Percentiles rank a stretch among this genome's conserved stretches.
phyloP scores from a whole-genome alignment of 2,888 invertebrate genomes.

The Escarpia spicata region DNA sequence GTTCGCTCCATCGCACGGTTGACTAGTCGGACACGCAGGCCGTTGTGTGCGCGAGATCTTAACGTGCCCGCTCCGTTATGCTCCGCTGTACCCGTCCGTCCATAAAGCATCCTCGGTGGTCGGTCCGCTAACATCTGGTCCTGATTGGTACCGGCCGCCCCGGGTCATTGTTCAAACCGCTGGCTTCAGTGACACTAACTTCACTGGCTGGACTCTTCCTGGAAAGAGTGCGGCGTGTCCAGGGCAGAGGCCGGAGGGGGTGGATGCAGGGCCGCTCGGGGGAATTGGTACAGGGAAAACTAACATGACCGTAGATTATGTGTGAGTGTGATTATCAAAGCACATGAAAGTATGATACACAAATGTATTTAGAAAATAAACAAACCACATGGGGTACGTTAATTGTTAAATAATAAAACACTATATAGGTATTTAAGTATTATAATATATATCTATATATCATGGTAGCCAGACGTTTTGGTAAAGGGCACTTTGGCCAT shows the following conservation, averaged over 20 bases:
- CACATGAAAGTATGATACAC: background rate
- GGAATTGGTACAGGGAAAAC: background rate
- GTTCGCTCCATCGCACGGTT: background rate
- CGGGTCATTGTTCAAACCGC: slow-evolving; percentile 6
- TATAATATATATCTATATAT: background rate
- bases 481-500: no score
- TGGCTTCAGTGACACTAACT: background rate
- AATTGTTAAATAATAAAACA: no score
- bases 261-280: background rate
- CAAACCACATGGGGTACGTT: background rate
- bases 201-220: background rate
- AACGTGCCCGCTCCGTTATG: background rate
- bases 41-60: background rate
- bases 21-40: background rate
- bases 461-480: no score
- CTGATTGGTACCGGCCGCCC: background rate
- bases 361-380: background rate
- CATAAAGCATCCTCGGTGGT: background rate
- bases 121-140: background rate
- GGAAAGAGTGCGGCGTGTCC: background rate
- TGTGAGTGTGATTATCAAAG: no score
- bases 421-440: background rate
- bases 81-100: background rate
- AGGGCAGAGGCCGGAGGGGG: slow-evolving; percentile 1
- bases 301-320: background rate